Conservation (phyloP, 2,888 invertebrate genomes). For the Drosophila histrio region DNA sequence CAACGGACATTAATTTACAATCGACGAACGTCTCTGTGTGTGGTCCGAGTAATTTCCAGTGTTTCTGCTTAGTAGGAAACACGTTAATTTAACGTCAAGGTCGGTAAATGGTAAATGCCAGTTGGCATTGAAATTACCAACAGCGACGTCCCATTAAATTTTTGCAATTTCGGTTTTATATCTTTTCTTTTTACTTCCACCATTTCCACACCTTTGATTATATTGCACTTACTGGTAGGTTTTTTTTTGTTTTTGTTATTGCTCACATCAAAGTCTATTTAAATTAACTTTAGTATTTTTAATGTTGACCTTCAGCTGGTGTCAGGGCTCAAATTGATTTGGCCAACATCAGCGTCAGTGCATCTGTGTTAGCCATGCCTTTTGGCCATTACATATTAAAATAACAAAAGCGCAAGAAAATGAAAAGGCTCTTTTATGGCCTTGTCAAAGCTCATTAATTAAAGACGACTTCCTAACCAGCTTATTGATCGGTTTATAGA, state of each 20-base stretch:
- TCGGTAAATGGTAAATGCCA: slow-evolving; percentile 18
- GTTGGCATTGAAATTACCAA: slow-evolving; percentile 27
- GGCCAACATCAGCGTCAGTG: slow-evolving; percentile 13
- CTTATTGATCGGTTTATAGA: neutral
- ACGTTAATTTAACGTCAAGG: slow-evolving; percentile 47
- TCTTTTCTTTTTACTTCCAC: neutral
- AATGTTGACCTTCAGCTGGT: slow-evolving; percentile 50
- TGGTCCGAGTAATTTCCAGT: slow-evolving; percentile 1
- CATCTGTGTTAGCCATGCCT: slow-evolving; percentile 11
- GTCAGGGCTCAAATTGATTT: slow-evolving; percentile 30
- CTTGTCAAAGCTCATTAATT: slow-evolving; percentile 13
- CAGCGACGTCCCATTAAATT: slow-evolving; percentile 19
- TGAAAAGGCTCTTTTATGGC: slow-evolving; percentile 4
- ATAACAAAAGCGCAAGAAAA: neutral
- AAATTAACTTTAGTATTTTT: slow-evolving; percentile 42
- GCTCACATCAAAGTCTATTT: slow-evolving; percentile 45
- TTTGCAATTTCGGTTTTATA: slow-evolving; percentile 14
- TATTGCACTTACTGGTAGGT: slow-evolving; percentile 23
- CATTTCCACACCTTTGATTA: slow-evolving; percentile 1
- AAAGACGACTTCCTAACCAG: neutral
- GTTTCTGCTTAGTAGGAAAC: neutral
- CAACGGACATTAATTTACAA: slow-evolving; percentile 1
- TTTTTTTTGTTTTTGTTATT: slow-evolving; percentile 9
- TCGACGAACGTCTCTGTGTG: neutral
- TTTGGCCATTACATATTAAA: neutral